Percentiles rank a stretch among this genome's conserved stretches.
phyloP scores from a whole-genome alignment of 2,113 vertebrate genomes.

The Hemicordylus capensis region DNA sequence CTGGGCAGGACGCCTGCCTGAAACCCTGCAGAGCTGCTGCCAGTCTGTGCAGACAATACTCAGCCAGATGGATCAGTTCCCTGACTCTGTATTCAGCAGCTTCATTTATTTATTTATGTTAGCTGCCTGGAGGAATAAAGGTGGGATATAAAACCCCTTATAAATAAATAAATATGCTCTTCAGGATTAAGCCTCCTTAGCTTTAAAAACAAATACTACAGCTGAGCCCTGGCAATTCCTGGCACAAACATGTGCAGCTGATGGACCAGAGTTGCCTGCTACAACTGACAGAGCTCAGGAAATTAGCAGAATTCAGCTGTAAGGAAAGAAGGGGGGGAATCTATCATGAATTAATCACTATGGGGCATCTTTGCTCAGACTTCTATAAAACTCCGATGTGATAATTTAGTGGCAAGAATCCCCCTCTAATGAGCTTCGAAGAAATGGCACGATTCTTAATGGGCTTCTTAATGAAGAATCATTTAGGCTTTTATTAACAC shows the following conservation, averaged over 20 bases:
- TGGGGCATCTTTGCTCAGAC: slow-evolving; percentile 56
- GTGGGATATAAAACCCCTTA: too few relatives aligned
- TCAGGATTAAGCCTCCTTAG: too few relatives aligned
- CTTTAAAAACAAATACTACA: not conserved
- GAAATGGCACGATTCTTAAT: slow-evolving; percentile 77
- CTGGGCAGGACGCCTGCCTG: too few relatives aligned
- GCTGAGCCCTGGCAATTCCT: not conserved
- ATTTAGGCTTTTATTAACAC: slow-evolving; percentile 79
- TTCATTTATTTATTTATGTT: too few relatives aligned
- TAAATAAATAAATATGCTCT: not conserved
- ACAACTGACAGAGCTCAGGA: not conserved
- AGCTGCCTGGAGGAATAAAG: too few relatives aligned
- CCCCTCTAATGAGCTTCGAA: slow-evolving; percentile 74
- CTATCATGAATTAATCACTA: slow-evolving; percentile 68
- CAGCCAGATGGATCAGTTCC: too few relatives aligned
- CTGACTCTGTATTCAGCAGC: too few relatives aligned
- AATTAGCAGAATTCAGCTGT: slow-evolving; percentile 19
- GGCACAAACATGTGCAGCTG: not conserved
- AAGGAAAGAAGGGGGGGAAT: slow-evolving; percentile 35
- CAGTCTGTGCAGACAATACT: too few relatives aligned
- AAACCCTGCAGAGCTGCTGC: too few relatives aligned
- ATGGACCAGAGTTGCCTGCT: not conserved
- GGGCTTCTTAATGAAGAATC: slow-evolving; percentile 80
- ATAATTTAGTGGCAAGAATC: slow-evolving; percentile 75
- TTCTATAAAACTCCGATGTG: slow-evolving; percentile 63